phyloP scores from a whole-genome alignment of 2,888 invertebrate genomes.

The Rotaria macrura region DNA sequence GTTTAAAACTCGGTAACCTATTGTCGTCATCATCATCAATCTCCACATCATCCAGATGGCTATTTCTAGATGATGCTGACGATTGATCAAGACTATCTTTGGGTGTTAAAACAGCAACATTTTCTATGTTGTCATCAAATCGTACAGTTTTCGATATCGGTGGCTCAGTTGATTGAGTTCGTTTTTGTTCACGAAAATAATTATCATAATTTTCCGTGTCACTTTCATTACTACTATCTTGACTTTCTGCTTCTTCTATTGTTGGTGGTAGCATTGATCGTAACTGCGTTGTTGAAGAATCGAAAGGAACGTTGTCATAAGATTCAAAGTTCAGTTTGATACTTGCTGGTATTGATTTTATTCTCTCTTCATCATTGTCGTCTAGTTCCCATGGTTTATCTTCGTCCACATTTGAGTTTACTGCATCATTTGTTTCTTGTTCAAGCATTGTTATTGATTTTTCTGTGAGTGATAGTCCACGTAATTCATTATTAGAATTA shows the following conservation, averaged over 20 bases:
- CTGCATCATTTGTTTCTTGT: background rate
- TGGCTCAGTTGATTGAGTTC: background rate
- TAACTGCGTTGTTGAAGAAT: background rate
- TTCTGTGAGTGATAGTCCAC: background rate
- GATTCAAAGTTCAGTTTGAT: background rate
- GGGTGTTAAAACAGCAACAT: background rate
- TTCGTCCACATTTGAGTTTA: background rate
- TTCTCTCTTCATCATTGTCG: background rate
- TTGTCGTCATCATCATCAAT: background rate
- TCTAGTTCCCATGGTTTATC: slow-evolving; percentile 17
- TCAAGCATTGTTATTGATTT: background rate
- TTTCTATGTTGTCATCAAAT: background rate
- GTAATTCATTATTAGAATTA: background rate
- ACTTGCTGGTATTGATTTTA: background rate
- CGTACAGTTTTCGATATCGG: background rate
- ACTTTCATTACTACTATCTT: background rate
- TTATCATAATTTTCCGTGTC: background rate
- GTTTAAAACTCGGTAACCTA: background rate
- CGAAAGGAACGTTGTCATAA: background rate
- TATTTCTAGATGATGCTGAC: background rate
- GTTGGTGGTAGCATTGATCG: background rate
- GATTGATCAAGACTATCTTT: background rate
- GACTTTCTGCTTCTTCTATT: background rate
- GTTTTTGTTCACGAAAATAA: background rate
- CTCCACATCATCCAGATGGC: background rate